Evolutionary conservation across 2,797 vertebrate species (phyloP).

Genomic region (Periparus ater): DNA sequence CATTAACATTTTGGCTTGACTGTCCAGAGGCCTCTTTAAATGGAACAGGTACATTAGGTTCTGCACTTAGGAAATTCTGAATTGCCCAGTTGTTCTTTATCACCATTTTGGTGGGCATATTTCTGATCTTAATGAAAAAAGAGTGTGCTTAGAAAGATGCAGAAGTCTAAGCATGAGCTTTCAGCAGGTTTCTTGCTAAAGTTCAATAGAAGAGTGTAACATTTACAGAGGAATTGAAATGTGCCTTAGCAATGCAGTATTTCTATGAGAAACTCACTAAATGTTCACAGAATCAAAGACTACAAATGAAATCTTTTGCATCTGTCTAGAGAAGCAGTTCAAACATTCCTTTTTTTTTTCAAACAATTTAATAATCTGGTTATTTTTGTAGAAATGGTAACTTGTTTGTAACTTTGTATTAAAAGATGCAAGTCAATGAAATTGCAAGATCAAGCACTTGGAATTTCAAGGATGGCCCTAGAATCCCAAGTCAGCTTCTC

Average conservation of each 20-base stretch:
- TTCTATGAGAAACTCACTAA: slow-evolving; percentile 11
- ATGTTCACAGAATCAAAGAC: neutral
- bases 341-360: slow-evolving; percentile 8
- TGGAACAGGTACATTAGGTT: slow-evolving; percentile 27
- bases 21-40: slow-evolving; percentile 35
- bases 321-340: slow-evolving; percentile 10
- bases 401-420: neutral
- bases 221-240: slow-evolving; percentile 21
- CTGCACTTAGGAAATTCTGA: slow-evolving; percentile 34
- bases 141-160: neutral
- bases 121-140: slow-evolving; percentile 41
- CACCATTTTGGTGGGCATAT: slow-evolving; percentile 6
- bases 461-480: neutral
- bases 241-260: neutral
- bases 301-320: slow-evolving; percentile 23
- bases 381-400: neutral
- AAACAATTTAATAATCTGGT: neutral
- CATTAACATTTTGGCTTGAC: slow-evolving; percentile 29
- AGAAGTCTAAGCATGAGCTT: slow-evolving; percentile 35
- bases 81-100: slow-evolving; percentile 42
- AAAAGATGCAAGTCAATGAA: neutral
- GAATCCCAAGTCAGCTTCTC: neutral
- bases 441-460: neutral
- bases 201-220: slow-evolving; percentile 7
- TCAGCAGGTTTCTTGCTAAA: slow-evolving; percentile 15